Evolutionary conservation across 1,140 invertebrate genomes (phyloP).

Genomic region (Drosophila mauritiana): DNA sequence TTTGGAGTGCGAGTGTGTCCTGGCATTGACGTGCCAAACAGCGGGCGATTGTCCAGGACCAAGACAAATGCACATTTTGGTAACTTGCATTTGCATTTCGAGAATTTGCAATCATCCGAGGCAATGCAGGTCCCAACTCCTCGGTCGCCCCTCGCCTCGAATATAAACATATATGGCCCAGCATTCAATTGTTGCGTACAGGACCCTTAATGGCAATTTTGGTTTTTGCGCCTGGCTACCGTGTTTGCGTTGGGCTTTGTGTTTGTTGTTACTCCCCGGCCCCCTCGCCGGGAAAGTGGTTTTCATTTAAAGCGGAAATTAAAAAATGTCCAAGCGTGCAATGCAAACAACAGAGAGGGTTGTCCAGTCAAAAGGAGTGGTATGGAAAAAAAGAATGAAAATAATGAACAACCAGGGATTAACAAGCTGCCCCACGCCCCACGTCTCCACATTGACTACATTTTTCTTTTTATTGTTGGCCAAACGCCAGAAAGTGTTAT

Average conservation of each 20-base stretch:
- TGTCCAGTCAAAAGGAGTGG: slow-evolving; percentile 13
- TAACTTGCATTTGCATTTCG: slow-evolving; percentile 67
- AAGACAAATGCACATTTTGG: slow-evolving; percentile 74
- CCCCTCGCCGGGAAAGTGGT: slow-evolving; percentile 49
- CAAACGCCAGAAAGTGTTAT: slow-evolving; percentile 52
- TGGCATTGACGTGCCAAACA: slow-evolving; percentile 63
- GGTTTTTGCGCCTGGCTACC: slow-evolving; percentile 16
- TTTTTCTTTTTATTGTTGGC: slow-evolving; percentile 13
- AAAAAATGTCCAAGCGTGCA: slow-evolving; percentile 69
- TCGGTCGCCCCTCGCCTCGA: not conserved
- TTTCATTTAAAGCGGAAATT: slow-evolving; percentile 82
- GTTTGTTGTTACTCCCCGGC: slow-evolving; percentile 10
- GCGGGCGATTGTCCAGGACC: slow-evolving; percentile 36
- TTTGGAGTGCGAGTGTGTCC: slow-evolving; percentile 19
- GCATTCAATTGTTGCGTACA: slow-evolving; percentile 40
- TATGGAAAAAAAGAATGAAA: slow-evolving; percentile 18
- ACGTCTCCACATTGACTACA: slow-evolving; percentile 2
- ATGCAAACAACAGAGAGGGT: slow-evolving; percentile 36
- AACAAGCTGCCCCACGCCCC: slow-evolving; percentile 26
- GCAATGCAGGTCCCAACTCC: not conserved
- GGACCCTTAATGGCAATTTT: slow-evolving; percentile 50
- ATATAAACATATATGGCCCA: slow-evolving; percentile 1
- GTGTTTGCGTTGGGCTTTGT: slow-evolving; percentile 9
- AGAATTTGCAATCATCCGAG: slow-evolving; percentile 30
- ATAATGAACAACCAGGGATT: slow-evolving; percentile 60